phyloP scores from a whole-genome alignment of 2,113 vertebrate genomes.

The Myrmophylax atrothorax region DNA sequence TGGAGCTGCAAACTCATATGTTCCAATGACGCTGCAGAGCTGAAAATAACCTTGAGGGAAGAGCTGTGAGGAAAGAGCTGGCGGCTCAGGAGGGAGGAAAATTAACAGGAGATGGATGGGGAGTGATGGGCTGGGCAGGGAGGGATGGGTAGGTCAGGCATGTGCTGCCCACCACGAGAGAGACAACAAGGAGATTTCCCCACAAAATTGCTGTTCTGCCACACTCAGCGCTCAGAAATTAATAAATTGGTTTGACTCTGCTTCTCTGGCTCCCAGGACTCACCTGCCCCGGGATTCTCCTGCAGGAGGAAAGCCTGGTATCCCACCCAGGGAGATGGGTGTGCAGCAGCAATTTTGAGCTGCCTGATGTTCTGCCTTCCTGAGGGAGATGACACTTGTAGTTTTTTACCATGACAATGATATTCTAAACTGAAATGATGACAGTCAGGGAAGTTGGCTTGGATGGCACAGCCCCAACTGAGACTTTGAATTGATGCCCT shows the following conservation, averaged over 20 bases:
- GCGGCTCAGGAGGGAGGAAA: not conserved
- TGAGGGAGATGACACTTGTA: not conserved
- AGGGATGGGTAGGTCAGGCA: not conserved
- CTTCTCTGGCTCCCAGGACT: not conserved
- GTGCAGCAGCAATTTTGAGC: not conserved
- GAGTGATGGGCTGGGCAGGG: not conserved
- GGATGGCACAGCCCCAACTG: not conserved
- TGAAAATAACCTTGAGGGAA: not conserved
- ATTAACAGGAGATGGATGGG: not conserved
- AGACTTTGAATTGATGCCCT: not conserved
- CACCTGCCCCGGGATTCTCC: not conserved
- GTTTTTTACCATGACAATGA: not conserved
- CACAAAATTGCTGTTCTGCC: not conserved
- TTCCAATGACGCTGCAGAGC: not conserved
- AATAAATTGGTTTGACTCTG: not conserved
- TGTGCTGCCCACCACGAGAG: accelerated
- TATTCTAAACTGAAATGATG: not conserved
- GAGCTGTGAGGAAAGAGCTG: not conserved
- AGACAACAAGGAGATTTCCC: not conserved
- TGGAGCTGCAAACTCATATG: accelerated
- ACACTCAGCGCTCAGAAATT: accelerated
- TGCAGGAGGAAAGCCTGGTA: not conserved
- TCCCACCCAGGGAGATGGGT: not conserved
- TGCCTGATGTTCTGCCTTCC: not conserved
- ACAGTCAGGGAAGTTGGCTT: not conserved